A percentile compares a stretch with the other conserved stretches of the same genome.
phyloP scores from a whole-genome alignment of 2,888 invertebrate species.

The Ecliptopera silaceata region DNA sequence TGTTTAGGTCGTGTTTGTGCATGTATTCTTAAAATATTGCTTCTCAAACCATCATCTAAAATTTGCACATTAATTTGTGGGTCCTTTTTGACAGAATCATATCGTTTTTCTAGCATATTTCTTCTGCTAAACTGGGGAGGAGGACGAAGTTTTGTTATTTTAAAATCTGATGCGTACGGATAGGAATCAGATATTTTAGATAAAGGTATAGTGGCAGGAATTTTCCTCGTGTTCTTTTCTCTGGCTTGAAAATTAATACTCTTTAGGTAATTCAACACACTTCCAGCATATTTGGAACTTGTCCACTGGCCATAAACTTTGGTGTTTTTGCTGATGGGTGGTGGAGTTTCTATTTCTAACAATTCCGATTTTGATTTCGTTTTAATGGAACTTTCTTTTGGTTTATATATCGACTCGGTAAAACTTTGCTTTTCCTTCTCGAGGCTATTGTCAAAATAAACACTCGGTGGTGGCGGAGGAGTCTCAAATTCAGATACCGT shows the following conservation, averaged over 20 bases:
- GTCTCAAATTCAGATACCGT: slow-evolving; percentile 62
- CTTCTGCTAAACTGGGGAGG: slow-evolving; percentile 55
- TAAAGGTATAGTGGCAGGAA: slow-evolving; percentile 61
- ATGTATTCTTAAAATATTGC: slow-evolving; percentile 57
- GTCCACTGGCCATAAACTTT: slow-evolving; percentile 71
- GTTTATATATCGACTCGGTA: slow-evolving; percentile 38
- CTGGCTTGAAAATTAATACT: slow-evolving; percentile 56
- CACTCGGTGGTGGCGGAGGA: slow-evolving; percentile 52
- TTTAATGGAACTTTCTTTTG: slow-evolving; percentile 30
- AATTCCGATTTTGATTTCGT: slow-evolving; percentile 38
- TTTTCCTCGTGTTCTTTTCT: slow-evolving; percentile 45
- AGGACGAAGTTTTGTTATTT: slow-evolving; percentile 53
- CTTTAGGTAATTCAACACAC: slow-evolving; percentile 69
- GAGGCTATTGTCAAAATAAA: slow-evolving; percentile 38
- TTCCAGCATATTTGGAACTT: slow-evolving; percentile 66
- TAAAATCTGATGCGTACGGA: slow-evolving; percentile 67
- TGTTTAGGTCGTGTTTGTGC: slow-evolving; percentile 52
- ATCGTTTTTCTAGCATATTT: slow-evolving; percentile 50
- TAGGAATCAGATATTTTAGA: slow-evolving; percentile 59
- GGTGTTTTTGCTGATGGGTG: slow-evolving; percentile 49
- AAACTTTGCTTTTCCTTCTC: slow-evolving; percentile 32
- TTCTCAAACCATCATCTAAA: slow-evolving; percentile 58
- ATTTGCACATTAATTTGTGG: slow-evolving; percentile 68
- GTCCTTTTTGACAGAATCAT: slow-evolving; percentile 52
- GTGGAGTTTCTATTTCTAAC: slow-evolving; percentile 59